Evolutionary conservation across 2,888 invertebrate genomes (phyloP).

Genomic region (Spisula subtruncata): DNA sequence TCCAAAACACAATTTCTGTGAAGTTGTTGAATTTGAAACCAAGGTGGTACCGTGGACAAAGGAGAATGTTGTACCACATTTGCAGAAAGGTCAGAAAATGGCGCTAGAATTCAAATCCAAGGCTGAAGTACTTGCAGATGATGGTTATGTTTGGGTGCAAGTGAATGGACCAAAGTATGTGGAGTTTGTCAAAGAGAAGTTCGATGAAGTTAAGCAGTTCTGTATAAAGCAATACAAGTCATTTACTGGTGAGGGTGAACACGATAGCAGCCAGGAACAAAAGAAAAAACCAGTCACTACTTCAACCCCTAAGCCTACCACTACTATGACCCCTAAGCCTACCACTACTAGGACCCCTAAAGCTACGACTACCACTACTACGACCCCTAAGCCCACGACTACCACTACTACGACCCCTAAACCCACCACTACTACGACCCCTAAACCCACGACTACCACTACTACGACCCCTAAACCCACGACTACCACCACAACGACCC

Average conservation of each 20-base stretch:
- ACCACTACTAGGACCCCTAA: constrained; percentile 51
- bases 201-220: constrained; percentile 40
- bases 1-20: constrained; percentile 62
- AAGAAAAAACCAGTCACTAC: not conserved
- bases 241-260: constrained; percentile 65
- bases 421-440: constrained; percentile 54
- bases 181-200: constrained; percentile 50
- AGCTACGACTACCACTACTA: constrained; percentile 58
- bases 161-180: constrained; percentile 49
- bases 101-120: constrained; percentile 34
- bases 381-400: constrained; percentile 53
- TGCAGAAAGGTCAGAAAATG: constrained; percentile 51
- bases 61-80: constrained; percentile 55
- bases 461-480: constrained; percentile 52
- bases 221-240: constrained; percentile 46
- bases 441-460: constrained; percentile 61
- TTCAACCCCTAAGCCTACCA: constrained; percentile 55
- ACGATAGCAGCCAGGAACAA: not conserved
- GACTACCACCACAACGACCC: constrained; percentile 43
- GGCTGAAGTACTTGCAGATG: constrained; percentile 35
- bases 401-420: constrained; percentile 49
- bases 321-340: constrained; percentile 55
- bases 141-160: constrained; percentile 55
- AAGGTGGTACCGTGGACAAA: constrained; percentile 62
- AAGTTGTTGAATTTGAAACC: constrained; percentile 57